phyloP scores from a whole-genome alignment of 2,888 invertebrate species.

The Euzetes globulus region DNA sequence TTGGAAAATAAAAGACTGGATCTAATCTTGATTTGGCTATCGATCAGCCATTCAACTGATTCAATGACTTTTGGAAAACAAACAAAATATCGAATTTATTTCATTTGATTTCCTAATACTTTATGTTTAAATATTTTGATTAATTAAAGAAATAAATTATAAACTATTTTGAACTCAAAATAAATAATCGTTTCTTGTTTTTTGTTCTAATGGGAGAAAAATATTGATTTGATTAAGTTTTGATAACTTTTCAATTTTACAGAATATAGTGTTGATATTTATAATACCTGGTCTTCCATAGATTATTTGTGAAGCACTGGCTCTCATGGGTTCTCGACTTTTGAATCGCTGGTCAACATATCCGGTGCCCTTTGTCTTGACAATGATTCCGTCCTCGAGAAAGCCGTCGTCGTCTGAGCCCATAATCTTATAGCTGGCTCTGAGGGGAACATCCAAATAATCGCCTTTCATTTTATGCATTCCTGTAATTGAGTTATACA shows the following conservation, averaged over 20 bases:
- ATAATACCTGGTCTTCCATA: constrained; percentile 19
- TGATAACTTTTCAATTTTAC: too few species aligned
- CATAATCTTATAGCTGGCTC: constrained; percentile 31
- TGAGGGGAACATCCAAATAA: constrained; percentile 30
- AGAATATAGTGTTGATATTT: too few species aligned
- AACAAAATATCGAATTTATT: too few species aligned
- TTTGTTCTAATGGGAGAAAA: too few species aligned
- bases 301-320: constrained; percentile 2
- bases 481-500: neutral
- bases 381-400: constrained; percentile 34
- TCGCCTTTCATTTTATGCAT: constrained; percentile 28
- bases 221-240: too few species aligned
- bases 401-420: constrained; percentile 31
- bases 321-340: neutral
- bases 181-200: too few species aligned
- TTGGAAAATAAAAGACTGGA: neutral
- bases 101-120: too few species aligned
- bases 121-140: too few species aligned
- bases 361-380: constrained; percentile 33
- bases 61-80: too few species aligned
- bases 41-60: too few species aligned
- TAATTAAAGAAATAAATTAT: too few species aligned
- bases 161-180: too few species aligned
- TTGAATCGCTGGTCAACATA: constrained; percentile 27
- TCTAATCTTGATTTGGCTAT: neutral